Base-by-base conservation (phyloP, 1,140 invertebrate species). In the Acromyrmex heyeri region DNA sequence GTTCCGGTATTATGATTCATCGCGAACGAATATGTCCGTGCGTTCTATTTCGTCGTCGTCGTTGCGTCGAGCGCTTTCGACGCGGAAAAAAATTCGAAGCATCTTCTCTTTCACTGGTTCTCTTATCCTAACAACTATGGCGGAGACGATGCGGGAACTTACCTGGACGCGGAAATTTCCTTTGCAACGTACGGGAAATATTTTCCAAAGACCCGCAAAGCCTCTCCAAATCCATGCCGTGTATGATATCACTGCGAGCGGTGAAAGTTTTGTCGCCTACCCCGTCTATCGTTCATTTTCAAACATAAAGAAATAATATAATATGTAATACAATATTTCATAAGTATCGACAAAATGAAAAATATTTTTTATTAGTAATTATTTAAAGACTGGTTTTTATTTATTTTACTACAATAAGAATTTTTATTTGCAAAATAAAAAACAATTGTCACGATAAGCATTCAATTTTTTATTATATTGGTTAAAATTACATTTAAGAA, bases 191-290 rank as follows among this genome's bases (percentile, higher is more conserved):
- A 81, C 78, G 67, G 76, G 86, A 93, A 90, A 92, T 92, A 93
- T 93, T 92, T 92, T 86, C 85, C 78, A 79, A 88, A 92, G 90
- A 88, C 73, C 57, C 83, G 85, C 62, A 89, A 92, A 90, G 82
- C 88, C 88, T 82, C 59, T 72, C 34, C 61, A 93, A 88, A 92
- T 91, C 91, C 92, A 86, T 69, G 85, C 61, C 59, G 67, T 86
- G 78, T 76, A 86, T 78, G 79, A 87, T 88, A 87, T 85, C 75
- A 62, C 30, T 53, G 10, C 65, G 61, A 44, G 78, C 64, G 21
- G 88, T 10, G 64, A 87, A 91, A 92, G 83, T 89, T 91, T 92
- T 88, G 91, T 92, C 88, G n/a, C 12, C 44, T 21, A 27, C n/a
- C 53, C 30, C n/a, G 24, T 24, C n/a, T 50, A 14, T 34, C 55